Base-by-base conservation (phyloP, 1,140 invertebrate genomes). In the Lepidurus arcticus region DNA sequence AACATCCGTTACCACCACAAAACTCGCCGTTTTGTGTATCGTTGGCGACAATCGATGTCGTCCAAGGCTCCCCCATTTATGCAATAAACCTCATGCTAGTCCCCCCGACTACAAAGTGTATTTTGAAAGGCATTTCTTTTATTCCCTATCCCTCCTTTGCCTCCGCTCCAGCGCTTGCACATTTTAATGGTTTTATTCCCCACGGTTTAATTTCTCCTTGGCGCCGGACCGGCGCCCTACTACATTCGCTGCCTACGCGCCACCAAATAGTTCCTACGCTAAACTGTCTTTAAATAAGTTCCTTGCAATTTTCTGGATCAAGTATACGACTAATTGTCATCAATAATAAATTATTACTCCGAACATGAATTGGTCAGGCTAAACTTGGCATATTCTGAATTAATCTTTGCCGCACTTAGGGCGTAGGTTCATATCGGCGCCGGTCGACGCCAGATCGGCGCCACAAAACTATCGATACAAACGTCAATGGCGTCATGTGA, bases 141-240 rank as follows among this genome's bases (percentile, higher is more conserved):
- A n/a, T n/a, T 65, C 21, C 53, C 6, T 65, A 65, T 21, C 53
- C 53, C n/a, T n/a, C 53, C 53, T 65, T 65, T 65, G 53, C 53
- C 53, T 65, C 53, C 53, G 21, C 53, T 65, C 1, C 53, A 65
- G 53, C 53, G 16, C 53, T 65, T 21, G 53, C n/a, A 21, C 53
- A 65, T 65, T 65, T 65, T 65, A 65, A 65, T 65, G 53, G 53
- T 65, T 65, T 65, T 65, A 65, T 65, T 65, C 53, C 53, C 53
- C 53, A 65, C 53, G 53, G 53, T 65, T 65, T 65, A 65, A 65
- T 65, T 65, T 65, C 53, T 65, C 53, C 53, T 65, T 65, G 53
- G 53, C 53, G 53, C 53, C 53, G 16, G 53, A 65, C 53, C 53
- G 53, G 53, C 53, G 53, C 53, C 53, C 16, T 21, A 21, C 53